Base-by-base conservation (phyloP, 2,888 invertebrate genomes). In the Carpatolechia fugitivella region DNA sequence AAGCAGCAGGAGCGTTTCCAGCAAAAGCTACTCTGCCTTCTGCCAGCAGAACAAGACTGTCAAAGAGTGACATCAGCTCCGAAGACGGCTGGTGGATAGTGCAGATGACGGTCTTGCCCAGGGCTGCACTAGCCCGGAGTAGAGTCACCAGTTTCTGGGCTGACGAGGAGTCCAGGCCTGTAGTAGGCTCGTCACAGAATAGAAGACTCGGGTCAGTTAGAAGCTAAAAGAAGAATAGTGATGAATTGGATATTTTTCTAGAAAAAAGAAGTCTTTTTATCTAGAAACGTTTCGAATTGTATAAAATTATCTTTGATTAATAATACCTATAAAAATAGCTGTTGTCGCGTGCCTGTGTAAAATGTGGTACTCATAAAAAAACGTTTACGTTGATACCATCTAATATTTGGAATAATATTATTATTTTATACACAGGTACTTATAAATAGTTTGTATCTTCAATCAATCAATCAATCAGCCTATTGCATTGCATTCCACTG, bases 151-250 rank as follows among this genome's bases (percentile, higher is more conserved):
- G 90, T 74, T 95, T 96, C 74, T 95, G 95, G 0, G 99, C 98
- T 74, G 98, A 98, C 70, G 94, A 97, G 0, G 98, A 97, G 79
- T 99, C 99, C 55, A 95, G 79, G 0, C 98, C 98, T 0, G 98
- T 98, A 0, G 99, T 99, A 6, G 98, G 98, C 75, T 99, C 99
- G 72, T 99, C 99, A 76, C 98, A 96, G 85, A 99, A 98, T 38
- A 99, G 85, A 33, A 99, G 91, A 0, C 95, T 93, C 0, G 99
- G 99, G 84, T 98, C 96, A 38, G 97, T 98, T 53, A 99, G 81
- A 35, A 97, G 89, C 94, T 96, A 77, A 11, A 73, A 72, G 1
- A 31, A 47, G 51, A 46, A 1, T 11, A 10, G 10, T 41, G 10
- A 3, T 20, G 7, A 20, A 3, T 1, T 1, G 2, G n/a, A 4